Evolutionary conservation across 2,113 vertebrate genomes (phyloP).

Genomic region (Entosphenus tridentatus): DNA sequence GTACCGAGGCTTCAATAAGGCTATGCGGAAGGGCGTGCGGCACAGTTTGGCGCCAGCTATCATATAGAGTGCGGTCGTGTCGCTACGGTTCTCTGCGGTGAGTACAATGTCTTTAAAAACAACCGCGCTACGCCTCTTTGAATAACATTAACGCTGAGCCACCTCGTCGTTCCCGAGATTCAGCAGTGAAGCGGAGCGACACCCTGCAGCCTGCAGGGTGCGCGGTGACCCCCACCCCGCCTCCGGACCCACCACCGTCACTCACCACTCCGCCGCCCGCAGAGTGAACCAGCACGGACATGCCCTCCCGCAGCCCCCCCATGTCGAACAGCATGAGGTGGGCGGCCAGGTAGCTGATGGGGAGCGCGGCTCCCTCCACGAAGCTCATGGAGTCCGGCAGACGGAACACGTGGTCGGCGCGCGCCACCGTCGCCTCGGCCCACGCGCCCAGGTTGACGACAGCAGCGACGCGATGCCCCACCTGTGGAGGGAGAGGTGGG

Average conservation of each 20-base stretch:
- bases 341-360: conserved; percentile 85
- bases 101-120: too few relatives aligned
- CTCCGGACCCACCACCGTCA: background rate
- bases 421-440: conserved; percentile 86
- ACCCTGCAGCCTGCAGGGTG: too few relatives aligned
- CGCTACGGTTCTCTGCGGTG: too few relatives aligned
- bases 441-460: conserved; percentile 86
- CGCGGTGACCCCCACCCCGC: too few relatives aligned
- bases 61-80: too few relatives aligned
- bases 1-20: too few relatives aligned
- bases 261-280: conserved; percentile 83
- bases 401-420: conserved; percentile 69
- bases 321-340: conserved; percentile 98
- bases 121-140: too few relatives aligned
- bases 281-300: conserved; percentile 90
- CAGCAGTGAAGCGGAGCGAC: too few relatives aligned
- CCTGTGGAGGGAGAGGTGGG: conserved; percentile 23
- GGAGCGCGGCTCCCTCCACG: conserved; percentile 68
- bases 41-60: too few relatives aligned
- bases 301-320: conserved; percentile 72
- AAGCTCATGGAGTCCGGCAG: conserved; percentile 88
- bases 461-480: conserved; percentile 82
- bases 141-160: too few relatives aligned
- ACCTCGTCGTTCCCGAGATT: too few relatives aligned
- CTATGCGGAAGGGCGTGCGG: too few relatives aligned